Base-by-base conservation (phyloP, 2,888 invertebrate species). In the Itoplectis maculator region DNA sequence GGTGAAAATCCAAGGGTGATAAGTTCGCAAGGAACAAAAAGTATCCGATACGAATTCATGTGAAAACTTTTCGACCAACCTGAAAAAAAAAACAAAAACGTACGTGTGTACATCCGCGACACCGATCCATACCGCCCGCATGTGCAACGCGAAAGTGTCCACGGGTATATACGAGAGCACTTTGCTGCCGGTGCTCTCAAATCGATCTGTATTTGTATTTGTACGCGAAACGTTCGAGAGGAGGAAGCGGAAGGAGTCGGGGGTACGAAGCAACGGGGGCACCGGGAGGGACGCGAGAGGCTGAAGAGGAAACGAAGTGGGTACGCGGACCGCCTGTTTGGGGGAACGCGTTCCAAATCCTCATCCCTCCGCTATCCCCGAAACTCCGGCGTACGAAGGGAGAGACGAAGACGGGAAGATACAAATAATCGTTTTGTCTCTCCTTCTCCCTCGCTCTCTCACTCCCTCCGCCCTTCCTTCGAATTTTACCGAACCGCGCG, bases 281-380 rank as follows among this genome's bases (percentile, higher is more conserved):
- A 15, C 29, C 11, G 20, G 37, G 45, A 20, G 45, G 13, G 29
- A n/a, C 49, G 47, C 45, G 66, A 59, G 54, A 35, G 37, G 35
- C 59, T 15, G 37, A 76, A 13, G 40, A 59, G 79, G 79, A 75
- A 79, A 79, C 74, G 49, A 81, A 81, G 84, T 76, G 82, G 65
- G 37, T 23, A 29, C 4, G 61, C 3, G 63, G 23, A 23, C 15
- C 82, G 73, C 51, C 73, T 73, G 81, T 68, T 78, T 79, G 65
- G 84, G n/a, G 87, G 87, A 85, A 86, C 81, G 81, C 65, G 80
- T 87, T 89, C 86, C 87, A 88, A 89, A 87, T 86, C 77, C 86
- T 76, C 85, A 73, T 84, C 69, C 86, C 76, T 72, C 85, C 56
- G 54, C 79, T n/a, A 59, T 9, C 35, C 42, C 20, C 13, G 3